phyloP scores from a whole-genome alignment of 2,797 vertebrate species.

The Phoebastria nigripes region DNA sequence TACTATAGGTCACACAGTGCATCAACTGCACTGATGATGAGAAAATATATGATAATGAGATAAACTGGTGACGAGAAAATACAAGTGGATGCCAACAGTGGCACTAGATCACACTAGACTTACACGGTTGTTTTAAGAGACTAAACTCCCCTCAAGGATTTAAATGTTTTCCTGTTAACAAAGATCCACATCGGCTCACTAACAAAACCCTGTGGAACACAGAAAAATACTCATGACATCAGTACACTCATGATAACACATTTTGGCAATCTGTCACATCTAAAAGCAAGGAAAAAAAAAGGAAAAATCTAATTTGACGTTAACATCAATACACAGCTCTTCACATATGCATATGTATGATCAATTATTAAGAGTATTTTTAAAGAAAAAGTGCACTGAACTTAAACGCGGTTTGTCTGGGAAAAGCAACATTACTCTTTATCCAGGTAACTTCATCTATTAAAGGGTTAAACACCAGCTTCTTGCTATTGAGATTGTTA shows the following conservation, averaged over 20 bases:
- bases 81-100: background rate
- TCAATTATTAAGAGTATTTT: background rate
- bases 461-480: background rate
- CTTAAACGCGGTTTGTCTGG: background rate
- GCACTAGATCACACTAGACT: background rate
- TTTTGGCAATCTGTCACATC: background rate
- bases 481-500: background rate
- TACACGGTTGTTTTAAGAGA: background rate
- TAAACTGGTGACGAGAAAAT: background rate
- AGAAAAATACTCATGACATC: background rate
- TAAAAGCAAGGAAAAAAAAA: slow-evolving; percentile 2
- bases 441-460: background rate
- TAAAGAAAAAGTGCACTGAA: background rate
- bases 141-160: background rate
- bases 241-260: background rate
- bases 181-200: background rate
- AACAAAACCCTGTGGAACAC: background rate
- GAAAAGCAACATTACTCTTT: background rate
- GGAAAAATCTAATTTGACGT: background rate
- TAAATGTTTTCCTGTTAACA: background rate
- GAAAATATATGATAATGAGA: background rate
- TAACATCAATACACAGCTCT: background rate
- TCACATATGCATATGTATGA: background rate
- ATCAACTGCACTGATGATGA: background rate
- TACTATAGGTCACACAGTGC: background rate